Evolutionary conservation across 2,797 vertebrate species (phyloP).

Genomic region (Momotus momota): DNA sequence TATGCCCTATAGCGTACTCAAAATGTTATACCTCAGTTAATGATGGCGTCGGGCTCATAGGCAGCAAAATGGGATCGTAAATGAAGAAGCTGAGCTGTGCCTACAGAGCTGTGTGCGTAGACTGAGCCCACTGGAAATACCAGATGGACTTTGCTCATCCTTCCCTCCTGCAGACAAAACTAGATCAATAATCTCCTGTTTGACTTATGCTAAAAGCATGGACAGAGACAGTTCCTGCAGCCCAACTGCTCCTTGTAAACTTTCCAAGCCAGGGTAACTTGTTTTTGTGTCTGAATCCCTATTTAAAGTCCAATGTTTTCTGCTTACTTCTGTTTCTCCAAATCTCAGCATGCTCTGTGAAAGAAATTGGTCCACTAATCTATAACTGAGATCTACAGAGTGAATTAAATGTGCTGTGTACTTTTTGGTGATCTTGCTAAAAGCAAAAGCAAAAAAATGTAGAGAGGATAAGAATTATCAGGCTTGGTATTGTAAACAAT

Average conservation of each 20-base stretch:
- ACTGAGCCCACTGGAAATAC: background rate
- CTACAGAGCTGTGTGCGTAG: accelerated
- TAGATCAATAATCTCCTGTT: background rate
- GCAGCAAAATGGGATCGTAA: background rate
- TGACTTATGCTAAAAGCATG: background rate
- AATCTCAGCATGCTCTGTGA: background rate
- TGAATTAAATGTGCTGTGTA: background rate
- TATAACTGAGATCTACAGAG: background rate
- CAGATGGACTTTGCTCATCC: background rate
- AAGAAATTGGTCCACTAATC: background rate
- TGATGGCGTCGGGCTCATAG: background rate
- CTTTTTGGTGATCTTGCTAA: background rate
- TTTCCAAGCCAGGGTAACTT: background rate
- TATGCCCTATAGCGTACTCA: background rate
- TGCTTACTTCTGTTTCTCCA: background rate
- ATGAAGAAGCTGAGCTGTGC: background rate
- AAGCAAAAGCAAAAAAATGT: background rate
- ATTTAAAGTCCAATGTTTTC: background rate
- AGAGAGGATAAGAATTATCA: background rate
- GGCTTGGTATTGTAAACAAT: conserved; percentile 27
- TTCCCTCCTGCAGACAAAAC: background rate
- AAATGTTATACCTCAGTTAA: background rate
- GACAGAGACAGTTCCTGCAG: background rate
- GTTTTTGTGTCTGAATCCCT: background rate
- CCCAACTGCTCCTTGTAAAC: background rate